Evolutionary conservation across 2,888 invertebrate species (phyloP).

Genomic region (Caenorhabditis imperialis): DNA sequence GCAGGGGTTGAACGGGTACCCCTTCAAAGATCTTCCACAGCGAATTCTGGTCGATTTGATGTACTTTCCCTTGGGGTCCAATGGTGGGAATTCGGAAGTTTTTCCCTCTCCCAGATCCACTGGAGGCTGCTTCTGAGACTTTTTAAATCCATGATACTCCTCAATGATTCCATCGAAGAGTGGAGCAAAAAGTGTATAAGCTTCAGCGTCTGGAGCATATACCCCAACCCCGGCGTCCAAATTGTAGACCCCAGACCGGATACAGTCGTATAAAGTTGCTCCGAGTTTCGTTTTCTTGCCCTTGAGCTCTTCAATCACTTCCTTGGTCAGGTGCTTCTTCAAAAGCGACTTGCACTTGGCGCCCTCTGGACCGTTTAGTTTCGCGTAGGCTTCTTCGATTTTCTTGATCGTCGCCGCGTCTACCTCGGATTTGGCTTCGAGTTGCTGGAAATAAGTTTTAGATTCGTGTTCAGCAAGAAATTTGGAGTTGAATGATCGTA

Average conservation of each 20-base stretch:
- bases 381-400: conserved; percentile 61
- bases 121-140: conserved; percentile 92
- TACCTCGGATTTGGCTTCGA: conserved; percentile 52
- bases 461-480: neutral
- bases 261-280: conserved; percentile 91
- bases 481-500: neutral
- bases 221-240: conserved; percentile 95
- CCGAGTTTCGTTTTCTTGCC: conserved; percentile 92
- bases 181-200: conserved; percentile 84
- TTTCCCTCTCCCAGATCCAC: conserved; percentile 90
- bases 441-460: conserved; percentile 20
- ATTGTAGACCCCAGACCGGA: conserved; percentile 95
- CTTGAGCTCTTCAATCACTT: conserved; percentile 82
- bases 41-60: conserved; percentile 95
- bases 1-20: conserved; percentile 74
- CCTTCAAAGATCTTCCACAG: conserved; percentile 62
- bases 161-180: conserved; percentile 95
- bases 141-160: conserved; percentile 89
- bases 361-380: conserved; percentile 66
- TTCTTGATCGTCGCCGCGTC: conserved; percentile 62
- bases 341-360: conserved; percentile 85
- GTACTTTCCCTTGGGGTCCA: conserved; percentile 89
- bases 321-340: conserved; percentile 75
- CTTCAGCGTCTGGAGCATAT: conserved; percentile 96
- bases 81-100: conserved; percentile 85